phyloP scores from a whole-genome alignment of 1,140 invertebrate genomes.

The Drosophila elegans region DNA sequence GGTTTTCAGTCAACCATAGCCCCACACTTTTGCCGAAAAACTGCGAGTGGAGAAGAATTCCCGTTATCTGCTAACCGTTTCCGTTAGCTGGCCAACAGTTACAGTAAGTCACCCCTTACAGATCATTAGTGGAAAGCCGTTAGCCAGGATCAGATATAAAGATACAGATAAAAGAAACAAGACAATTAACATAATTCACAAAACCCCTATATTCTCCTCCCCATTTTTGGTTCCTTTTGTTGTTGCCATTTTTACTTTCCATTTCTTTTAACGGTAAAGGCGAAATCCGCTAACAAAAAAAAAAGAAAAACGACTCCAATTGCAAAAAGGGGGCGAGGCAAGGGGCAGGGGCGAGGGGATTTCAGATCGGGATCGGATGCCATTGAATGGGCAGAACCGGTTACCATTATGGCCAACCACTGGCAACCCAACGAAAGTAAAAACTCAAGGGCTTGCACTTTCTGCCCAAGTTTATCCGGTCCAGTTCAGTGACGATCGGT shows the following conservation, averaged over 20 bases:
- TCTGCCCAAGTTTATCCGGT: constrained; percentile 61
- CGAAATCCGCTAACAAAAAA: constrained; percentile 57
- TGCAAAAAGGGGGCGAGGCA: constrained; percentile 25
- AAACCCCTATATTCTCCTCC: constrained; percentile 19
- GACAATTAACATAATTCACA: constrained; percentile 78
- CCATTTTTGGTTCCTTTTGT: constrained; percentile 23
- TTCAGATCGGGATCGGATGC: constrained; percentile 21
- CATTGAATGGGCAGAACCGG: constrained; percentile 65
- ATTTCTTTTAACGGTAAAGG: constrained; percentile 77
- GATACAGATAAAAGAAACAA: constrained; percentile 47
- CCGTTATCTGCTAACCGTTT: constrained; percentile 19
- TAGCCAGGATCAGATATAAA: constrained; percentile 60
- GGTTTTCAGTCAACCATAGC: constrained; percentile 7
- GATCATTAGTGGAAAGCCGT: constrained; percentile 57
- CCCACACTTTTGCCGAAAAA: background rate
- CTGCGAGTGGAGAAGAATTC: background rate
- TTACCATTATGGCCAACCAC: constrained; percentile 28
- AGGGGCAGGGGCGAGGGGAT: constrained; percentile 13
- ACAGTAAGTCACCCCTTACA: constrained; percentile 1
- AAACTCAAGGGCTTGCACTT: constrained; percentile 85
- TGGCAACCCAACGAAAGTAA: constrained; percentile 74
- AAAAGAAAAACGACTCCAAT: constrained; percentile 40
- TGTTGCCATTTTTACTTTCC: constrained; percentile 65
- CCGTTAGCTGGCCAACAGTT: constrained; percentile 14
- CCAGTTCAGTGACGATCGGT: constrained; percentile 17